Evolutionary conservation across 2,113 vertebrate genomes (phyloP), one percentile per base, ranked within the genome.

Genomic region (Sander vitreus): DNA sequence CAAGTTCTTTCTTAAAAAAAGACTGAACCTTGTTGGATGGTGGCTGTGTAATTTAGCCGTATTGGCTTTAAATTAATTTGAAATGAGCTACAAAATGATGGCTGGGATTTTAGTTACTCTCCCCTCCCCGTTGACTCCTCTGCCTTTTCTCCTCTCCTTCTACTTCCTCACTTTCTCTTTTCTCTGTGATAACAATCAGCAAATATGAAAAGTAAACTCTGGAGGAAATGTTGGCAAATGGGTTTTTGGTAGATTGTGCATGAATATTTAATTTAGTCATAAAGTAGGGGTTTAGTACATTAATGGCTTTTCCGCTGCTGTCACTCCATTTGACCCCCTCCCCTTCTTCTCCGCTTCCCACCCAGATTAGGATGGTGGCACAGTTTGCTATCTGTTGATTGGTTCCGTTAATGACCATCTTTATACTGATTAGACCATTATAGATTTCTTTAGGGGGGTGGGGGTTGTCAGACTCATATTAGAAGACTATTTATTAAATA

Each of bases 251-350:
- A 87, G 90, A 93, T 89, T 93, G 82, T 89, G 91, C 90, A 95
- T 95, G 89, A 95, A 95, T 95, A 95, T 94, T 95, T 95, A 92
- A 95, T 94, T 93, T 88, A 72, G 85, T 93, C 76, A 93, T 94
- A 94, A 92, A 91, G 87, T 72, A 89, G 83, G 87, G 91, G 77
- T 94, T 94, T 93, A 93, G 88, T 91, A 85, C 83, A 93, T 91
- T 83, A 93, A 92, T 92, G 65, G 73, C 79, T 92, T 90, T 92
- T 82, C 84, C 80, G 63, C 59, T 65, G 76, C 82, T 88, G 80
- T 89, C 88, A 87, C 75, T 88, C n/a, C 60, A 72, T 88, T 76
- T 83, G 64, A 85, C 82, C 83, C 69, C 72, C 30, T 55, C 55
- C 27, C 36, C 23, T n/a, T 69, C 50, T 39, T 54, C 65, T 54